Base-by-base conservation (phyloP, 2,797 vertebrate species). In the Anabacerthia variegaticeps region DNA sequence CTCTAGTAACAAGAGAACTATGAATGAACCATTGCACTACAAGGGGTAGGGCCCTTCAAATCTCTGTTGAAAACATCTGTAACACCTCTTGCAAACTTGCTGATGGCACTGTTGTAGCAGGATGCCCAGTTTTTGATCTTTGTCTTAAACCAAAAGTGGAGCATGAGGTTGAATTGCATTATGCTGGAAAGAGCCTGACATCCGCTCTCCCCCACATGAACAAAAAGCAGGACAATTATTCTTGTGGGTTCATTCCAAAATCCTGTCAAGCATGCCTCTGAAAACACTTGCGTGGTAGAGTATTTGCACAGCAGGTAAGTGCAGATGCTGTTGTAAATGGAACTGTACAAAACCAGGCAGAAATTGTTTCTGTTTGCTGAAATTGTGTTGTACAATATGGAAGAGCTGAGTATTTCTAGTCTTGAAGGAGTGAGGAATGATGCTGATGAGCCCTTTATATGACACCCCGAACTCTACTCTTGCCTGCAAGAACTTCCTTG, bases 131-230 rank as follows among this genome's bases (percentile, higher is more conserved):
- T 94, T 32, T n/a, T 27, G 26, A 12, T 83, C 26, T 59, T 32
- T 32, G 14, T 83, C 36, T 32, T 32, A 32, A 41, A 62, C 3
- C 10, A 51, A 58, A 58, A 54, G 10, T 6, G 44, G 34, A 36
- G 22, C 9, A 8, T 14, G 10, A 7, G 12, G 36, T 4, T 52
- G 24, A 41, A 48, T 15, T 56, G 12, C 5, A 14, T 0, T 8
- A 4, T 30, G 18, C 15, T 41, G 7, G 24, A 39, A 11, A 22
- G 21, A 78, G 24, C n/a, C 62, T 72, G 73, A 12, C 5, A 12
- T 15, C 14, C 1, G 0, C 17, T 18, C 65, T 51, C 5, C 12
- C 5, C 12, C 14, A 19, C 5, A 1, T 3, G 17, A 34, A 15
- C 27, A 32, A 73, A 75, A 73, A 32, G 12, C 13, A 44, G 26